phyloP scores from a whole-genome alignment of 1,140 invertebrate species.

The Pararge aegeria region DNA sequence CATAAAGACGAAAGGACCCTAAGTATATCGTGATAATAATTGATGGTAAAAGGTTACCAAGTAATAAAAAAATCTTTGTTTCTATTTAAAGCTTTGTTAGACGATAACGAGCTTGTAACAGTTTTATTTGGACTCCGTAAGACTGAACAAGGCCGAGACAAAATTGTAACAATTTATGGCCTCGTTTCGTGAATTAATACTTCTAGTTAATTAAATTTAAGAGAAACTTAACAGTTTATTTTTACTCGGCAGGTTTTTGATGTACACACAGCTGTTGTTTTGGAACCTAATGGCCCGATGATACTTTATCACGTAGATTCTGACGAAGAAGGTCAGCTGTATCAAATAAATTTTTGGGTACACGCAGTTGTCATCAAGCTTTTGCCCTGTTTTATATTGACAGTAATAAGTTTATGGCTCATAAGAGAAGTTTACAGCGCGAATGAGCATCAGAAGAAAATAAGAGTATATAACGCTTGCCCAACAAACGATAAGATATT shows the following conservation, averaged over 20 bases:
- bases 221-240: not conserved
- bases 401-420: conserved; percentile 89
- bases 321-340: conserved; percentile 80
- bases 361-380: conserved; percentile 92
- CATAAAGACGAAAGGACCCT: not conserved
- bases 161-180: not conserved
- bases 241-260: conserved; percentile 57
- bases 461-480: conserved; percentile 59
- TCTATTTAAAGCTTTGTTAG: not conserved
- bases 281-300: conserved; percentile 71
- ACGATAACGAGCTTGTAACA: not conserved
- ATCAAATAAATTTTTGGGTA: conserved; percentile 90
- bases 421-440: conserved; percentile 84
- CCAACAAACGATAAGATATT: conserved; percentile 77
- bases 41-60: not conserved
- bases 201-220: not conserved
- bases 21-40: not conserved
- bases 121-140: not conserved
- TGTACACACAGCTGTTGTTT: conserved; percentile 60
- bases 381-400: conserved; percentile 90
- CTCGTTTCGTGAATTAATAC: not conserved
- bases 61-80: not conserved
- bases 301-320: conserved; percentile 85
- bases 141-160: not conserved
- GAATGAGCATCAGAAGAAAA: conserved; percentile 66